Evolutionary conservation across 1,140 invertebrate genomes (phyloP).

Genomic region (Onthophagus taurus): DNA sequence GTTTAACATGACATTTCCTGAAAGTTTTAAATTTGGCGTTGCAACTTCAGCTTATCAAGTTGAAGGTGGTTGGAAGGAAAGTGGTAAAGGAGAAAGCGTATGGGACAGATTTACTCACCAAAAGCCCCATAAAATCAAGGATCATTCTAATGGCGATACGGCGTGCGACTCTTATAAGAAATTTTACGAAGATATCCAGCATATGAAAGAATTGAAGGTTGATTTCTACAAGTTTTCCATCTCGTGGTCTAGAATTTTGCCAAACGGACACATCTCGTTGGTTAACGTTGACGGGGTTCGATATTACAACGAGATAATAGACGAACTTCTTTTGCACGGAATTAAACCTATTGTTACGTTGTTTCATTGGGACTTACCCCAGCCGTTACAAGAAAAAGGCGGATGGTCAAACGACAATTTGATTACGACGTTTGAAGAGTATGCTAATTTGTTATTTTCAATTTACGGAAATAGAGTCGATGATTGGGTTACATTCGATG

Average conservation of each 20-base stretch:
- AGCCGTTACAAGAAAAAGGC: constrained; percentile 40
- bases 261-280: constrained; percentile 44
- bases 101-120: constrained; percentile 48
- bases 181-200: constrained; percentile 42
- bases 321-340: constrained; percentile 38
- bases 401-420: constrained; percentile 43
- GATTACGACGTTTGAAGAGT: constrained; percentile 47
- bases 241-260: constrained; percentile 54
- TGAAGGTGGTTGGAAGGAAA: constrained; percentile 13
- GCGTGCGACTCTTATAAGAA: constrained; percentile 48
- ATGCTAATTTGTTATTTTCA: constrained; percentile 45
- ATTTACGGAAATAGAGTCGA: constrained; percentile 50
- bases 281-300: constrained; percentile 43
- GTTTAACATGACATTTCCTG: constrained; percentile 3
- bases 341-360: constrained; percentile 43
- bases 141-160: constrained; percentile 43
- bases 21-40: constrained; percentile 4
- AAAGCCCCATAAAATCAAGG: constrained; percentile 39
- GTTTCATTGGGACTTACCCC: constrained; percentile 46
- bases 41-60: constrained; percentile 12
- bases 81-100: constrained; percentile 38
- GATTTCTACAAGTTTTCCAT: constrained; percentile 46
- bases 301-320: constrained; percentile 47
- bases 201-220: constrained; percentile 38
- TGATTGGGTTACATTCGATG: constrained; percentile 18